Conservation (phyloP, 2,797 vertebrate species). For the Agapornis canus region DNA sequence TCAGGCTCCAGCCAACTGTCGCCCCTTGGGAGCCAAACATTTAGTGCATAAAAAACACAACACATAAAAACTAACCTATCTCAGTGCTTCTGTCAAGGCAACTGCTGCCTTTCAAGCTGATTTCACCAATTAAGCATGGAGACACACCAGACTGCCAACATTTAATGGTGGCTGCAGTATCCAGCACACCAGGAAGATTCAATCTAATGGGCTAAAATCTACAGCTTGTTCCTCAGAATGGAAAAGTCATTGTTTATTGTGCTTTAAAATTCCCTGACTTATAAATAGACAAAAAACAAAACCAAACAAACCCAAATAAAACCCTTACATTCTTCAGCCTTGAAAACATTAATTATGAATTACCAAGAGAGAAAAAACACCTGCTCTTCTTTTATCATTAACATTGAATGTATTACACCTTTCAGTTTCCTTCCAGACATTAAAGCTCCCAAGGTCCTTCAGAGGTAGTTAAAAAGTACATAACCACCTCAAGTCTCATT, state of each 20-base stretch:
- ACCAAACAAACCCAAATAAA: background rate
- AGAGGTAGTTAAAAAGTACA: background rate
- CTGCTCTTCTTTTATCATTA: slow-evolving; percentile 31
- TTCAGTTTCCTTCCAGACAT: background rate
- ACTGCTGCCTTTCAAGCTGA: slow-evolving; percentile 38
- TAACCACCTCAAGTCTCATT: background rate
- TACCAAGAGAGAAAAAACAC: background rate
- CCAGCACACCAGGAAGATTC: slow-evolving; percentile 16
- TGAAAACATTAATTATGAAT: slow-evolving; percentile 38
- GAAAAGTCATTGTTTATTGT: background rate
- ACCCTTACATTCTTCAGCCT: background rate
- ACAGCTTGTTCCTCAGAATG: background rate
- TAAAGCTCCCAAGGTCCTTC: background rate
- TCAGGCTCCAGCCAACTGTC: background rate
- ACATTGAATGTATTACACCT: background rate
- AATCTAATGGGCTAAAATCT: slow-evolving; percentile 6
- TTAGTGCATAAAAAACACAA: background rate
- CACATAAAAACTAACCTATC: background rate
- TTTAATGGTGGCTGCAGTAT: background rate
- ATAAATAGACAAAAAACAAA: background rate
- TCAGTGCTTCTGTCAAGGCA: slow-evolving; percentile 22
- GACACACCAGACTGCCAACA: slow-evolving; percentile 1
- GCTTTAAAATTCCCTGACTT: slow-evolving; percentile 11
- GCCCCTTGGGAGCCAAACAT: background rate
- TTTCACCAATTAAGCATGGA: slow-evolving; percentile 53